Evolutionary conservation across 2,797 vertebrate genomes (phyloP), one percentile per base, ranked within the genome.

Genomic region (Pseudochirops cupreus): DNA sequence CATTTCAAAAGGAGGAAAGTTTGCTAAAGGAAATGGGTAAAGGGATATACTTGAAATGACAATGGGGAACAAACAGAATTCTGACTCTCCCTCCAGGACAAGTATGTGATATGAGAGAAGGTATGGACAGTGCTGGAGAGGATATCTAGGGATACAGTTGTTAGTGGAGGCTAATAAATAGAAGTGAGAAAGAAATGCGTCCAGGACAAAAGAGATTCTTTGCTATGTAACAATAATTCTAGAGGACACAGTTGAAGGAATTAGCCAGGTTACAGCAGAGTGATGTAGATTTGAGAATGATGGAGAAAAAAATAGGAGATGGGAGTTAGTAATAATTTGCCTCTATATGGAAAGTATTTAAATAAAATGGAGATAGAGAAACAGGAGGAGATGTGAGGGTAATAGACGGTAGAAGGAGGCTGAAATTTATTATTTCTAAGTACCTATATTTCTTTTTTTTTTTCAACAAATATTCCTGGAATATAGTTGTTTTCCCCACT

Each of bases 311-410:
- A 24, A 10, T 7, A 16, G 1, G 52, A 31, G 5, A 87, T 39
- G 16, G 18, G 33, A 50, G 46, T 74, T 50, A 21, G 31, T 16
- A 91, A 54, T 12, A 11, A 7, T 12, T 0, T 21, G 2, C 52
- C 24, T 24, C 6, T 2, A 0, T 62, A 50, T 16, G 5, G 50
- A 29, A 46, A 56, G 16, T 53, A 67, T 46, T 57, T 14, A 0
- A 21, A 50, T 33, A 10, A 28, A 53, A 56, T 9, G 16, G 13
- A 11, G 56, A 28, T 7, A 56, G 6, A 91, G 33, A 5, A 53
- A 28, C 10, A 4, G 58, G 46, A 46, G 29, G 21, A 21, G 4
- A 9, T 11, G 3, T 1, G 28, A 4, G 28, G 11, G 2, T 0
- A 4, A 0, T 7, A 29, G n/a, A 39, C 24, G 18, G n/a, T 33